Percentiles rank a stretch among this genome's conserved stretches.
phyloP scores from a whole-genome alignment of 2,888 invertebrate genomes.

The Empis stercorea region DNA sequence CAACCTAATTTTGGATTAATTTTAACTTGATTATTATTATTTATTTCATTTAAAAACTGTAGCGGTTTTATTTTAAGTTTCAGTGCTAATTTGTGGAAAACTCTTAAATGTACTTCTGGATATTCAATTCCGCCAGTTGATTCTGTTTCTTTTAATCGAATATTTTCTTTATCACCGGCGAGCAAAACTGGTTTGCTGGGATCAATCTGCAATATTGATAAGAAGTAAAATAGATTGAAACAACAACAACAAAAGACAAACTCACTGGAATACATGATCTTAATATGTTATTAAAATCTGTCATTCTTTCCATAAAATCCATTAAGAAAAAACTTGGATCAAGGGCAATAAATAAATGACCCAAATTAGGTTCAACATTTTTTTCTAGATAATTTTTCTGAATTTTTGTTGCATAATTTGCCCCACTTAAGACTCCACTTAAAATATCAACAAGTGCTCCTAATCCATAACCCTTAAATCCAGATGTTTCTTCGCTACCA shows the following conservation, averaged over 20 bases:
- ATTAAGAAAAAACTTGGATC: constrained; percentile 72
- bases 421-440: constrained; percentile 67
- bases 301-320: constrained; percentile 61
- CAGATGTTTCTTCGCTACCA: constrained; percentile 56
- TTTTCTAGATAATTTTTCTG: constrained; percentile 57
- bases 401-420: constrained; percentile 39
- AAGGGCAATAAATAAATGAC: constrained; percentile 80
- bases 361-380: constrained; percentile 58
- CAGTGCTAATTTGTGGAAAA: constrained; percentile 46
- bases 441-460: constrained; percentile 77
- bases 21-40: too few relatives aligned
- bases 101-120: constrained; percentile 60
- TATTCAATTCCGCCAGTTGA: constrained; percentile 62
- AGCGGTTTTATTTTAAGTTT: constrained; percentile 42
- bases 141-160: constrained; percentile 53
- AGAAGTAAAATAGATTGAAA: too few relatives aligned
- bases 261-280: constrained; percentile 53
- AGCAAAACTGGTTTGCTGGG: constrained; percentile 56
- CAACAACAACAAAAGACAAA: too few relatives aligned
- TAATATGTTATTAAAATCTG: constrained; percentile 53
- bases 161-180: constrained; percentile 74
- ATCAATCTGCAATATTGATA: constrained; percentile 39
- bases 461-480: constrained; percentile 84
- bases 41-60: constrained; percentile 15
- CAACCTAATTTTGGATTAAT: too few relatives aligned